Conservation (phyloP, 2,797 vertebrate species). For the Danio tinwini region DNA sequence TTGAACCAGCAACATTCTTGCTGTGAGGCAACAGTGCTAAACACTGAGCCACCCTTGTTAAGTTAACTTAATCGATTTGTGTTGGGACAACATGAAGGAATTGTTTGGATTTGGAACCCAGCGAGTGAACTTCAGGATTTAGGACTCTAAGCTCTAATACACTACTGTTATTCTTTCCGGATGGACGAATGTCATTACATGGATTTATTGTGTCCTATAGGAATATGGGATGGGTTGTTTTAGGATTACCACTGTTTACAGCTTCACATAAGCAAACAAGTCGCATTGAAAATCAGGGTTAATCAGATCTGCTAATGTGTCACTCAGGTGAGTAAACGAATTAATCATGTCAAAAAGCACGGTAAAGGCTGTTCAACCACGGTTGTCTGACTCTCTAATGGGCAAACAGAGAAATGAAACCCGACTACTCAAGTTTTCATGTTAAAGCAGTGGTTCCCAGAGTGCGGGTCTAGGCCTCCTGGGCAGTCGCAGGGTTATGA, state of each 20-base stretch:
- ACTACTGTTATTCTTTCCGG: neutral
- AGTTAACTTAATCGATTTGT: no score
- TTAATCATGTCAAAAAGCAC: conserved; percentile 42
- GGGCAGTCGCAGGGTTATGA: no score
- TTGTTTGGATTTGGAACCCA: neutral
- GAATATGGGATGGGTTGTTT: neutral
- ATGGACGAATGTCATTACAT: conserved; percentile 16
- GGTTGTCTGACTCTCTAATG: conserved; percentile 38
- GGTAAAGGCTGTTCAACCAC: conserved; percentile 29
- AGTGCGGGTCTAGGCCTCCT: no score
- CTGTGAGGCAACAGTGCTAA: no score
- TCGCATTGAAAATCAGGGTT: neutral
- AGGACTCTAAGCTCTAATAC: neutral
- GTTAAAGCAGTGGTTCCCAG: neutral
- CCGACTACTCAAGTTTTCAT: conserved; percentile 24
- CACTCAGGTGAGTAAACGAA: conserved; percentile 38
- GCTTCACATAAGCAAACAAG: conserved; percentile 4
- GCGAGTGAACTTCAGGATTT: neutral
- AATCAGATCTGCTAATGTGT: conserved; percentile 32
- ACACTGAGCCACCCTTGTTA: no score
- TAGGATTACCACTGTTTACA: conserved; percentile 9
- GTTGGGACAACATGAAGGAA: no score
- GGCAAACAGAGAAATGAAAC: conserved; percentile 43
- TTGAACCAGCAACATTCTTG: no score
- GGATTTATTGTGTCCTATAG: conserved; percentile 1